Evolutionary conservation across 2,113 vertebrate species (phyloP).

Genomic region (Oreotrochilus melanogaster): DNA sequence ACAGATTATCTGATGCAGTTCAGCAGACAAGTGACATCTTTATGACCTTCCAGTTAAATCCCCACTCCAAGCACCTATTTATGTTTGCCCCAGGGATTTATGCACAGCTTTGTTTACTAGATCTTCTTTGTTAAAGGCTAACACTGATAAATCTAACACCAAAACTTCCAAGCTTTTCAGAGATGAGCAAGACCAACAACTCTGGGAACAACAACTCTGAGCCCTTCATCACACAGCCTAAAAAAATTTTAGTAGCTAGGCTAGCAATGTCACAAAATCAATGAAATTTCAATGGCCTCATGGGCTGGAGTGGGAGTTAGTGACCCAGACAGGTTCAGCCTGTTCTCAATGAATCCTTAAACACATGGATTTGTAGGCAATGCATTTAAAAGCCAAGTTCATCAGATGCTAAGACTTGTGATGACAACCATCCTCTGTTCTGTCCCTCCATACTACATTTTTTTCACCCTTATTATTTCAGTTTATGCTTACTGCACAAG

Average conservation of each 20-base stretch:
- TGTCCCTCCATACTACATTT: neutral
- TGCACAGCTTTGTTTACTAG: slow-evolving; percentile 16
- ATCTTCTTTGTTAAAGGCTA: neutral
- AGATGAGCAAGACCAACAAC: neutral
- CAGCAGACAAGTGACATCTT: neutral
- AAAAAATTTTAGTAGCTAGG: neutral
- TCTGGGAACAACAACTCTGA: neutral
- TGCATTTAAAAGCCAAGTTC: neutral
- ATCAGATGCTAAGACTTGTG: neutral
- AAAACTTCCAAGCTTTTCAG: neutral
- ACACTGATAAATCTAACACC: neutral
- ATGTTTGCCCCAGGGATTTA: neutral
- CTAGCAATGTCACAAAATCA: neutral
- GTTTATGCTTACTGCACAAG: neutral
- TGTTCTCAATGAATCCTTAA: neutral
- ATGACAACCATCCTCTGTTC: neutral
- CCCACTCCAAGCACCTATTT: neutral
- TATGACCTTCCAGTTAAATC: neutral
- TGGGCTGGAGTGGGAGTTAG: neutral
- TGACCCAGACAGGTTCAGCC: neutral
- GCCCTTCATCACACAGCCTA: neutral
- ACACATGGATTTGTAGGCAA: neutral
- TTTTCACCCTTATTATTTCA: neutral
- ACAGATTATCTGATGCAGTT: neutral
- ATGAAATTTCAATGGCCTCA: neutral